Evolutionary conservation across 1,140 invertebrate genomes (phyloP), one percentile per base, ranked within the genome.

Genomic region (Brachionus sp.): DNA sequence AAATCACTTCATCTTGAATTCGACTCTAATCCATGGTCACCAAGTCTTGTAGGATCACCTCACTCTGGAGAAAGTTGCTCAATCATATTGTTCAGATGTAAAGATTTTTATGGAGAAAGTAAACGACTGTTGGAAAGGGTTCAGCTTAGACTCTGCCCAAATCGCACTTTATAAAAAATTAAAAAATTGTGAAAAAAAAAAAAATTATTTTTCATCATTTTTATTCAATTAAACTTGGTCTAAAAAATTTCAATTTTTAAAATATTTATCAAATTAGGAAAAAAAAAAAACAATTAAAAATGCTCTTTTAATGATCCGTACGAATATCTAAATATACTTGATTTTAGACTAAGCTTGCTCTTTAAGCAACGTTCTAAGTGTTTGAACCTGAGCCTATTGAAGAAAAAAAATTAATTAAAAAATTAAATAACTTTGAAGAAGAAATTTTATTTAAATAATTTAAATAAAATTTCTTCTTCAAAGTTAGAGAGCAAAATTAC

Each of bases 321-420:
- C 19, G 50, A 57, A 57, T 23, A 57, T 16, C 50, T n/a, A 19
- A 25, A n/a, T n/a, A 57, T 19, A 19, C 5, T 53, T 16, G 13
- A 16, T 53, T 16, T 0, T 13, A 46, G 13, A n/a, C 44, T 57
- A 57, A 19, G 50, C 19, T 75, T 75, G 44, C 25, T 75, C 70
- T 75, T 46, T 46, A 9, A 75, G 23, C 25, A 75, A 75, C 33
- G 10, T 75, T 46, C 23, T 75, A 4, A 75, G 23, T 75, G 70
- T 46, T 46, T 75, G 70, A 75, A 75, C 70, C 44, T 75, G 70
- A 75, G 70, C 70, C 70, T 75, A 46, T 44, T 46, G 19, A 44
- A 25, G 46, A 25, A 75, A 29, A 5, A 9, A 73, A 42, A 73
- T n/a, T n/a, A n/a, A n/a, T n/a, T n/a, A n/a, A n/a, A n/a, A n/a